Conservation (phyloP, 2,797 vertebrate species). For the Melanotaenia nigrans region DNA sequence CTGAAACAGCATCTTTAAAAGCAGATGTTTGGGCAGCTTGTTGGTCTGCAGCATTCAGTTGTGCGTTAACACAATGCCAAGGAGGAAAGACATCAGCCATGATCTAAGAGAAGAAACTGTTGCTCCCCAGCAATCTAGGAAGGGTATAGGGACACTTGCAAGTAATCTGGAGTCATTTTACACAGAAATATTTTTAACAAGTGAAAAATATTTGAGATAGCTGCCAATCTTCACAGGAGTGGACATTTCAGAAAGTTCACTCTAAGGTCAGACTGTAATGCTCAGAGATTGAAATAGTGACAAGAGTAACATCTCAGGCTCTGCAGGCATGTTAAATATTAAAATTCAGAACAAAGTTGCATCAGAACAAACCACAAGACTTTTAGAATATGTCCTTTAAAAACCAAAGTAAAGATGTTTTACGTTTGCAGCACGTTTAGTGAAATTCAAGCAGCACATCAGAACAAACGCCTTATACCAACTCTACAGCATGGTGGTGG, state of each 20-base stretch:
- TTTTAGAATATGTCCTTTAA: no score
- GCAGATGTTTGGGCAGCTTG: neutral
- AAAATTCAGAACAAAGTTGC: neutral
- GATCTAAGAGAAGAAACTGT: no score
- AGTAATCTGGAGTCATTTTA: neutral
- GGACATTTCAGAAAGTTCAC: neutral
- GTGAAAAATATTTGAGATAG: neutral
- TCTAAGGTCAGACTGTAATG: neutral
- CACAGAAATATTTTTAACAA: neutral
- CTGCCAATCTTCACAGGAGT: neutral
- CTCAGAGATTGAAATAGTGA: neutral
- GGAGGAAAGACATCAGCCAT: no score
- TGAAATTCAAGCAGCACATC: no score
- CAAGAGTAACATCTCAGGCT: neutral
- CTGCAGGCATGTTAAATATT: neutral
- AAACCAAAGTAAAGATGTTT: no score
- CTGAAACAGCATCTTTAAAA: neutral
- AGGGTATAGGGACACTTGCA: neutral
- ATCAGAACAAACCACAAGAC: no score
- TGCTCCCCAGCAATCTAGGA: neutral
- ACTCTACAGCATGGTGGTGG: no score
- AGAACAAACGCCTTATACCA: no score
- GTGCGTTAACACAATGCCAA: no score
- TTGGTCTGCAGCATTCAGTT: no score
- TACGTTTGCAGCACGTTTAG: no score